A percentile compares a stretch with the other conserved stretches of the same genome.
phyloP scores from a whole-genome alignment of 2,888 invertebrate genomes.

The Epinotia ramella region DNA sequence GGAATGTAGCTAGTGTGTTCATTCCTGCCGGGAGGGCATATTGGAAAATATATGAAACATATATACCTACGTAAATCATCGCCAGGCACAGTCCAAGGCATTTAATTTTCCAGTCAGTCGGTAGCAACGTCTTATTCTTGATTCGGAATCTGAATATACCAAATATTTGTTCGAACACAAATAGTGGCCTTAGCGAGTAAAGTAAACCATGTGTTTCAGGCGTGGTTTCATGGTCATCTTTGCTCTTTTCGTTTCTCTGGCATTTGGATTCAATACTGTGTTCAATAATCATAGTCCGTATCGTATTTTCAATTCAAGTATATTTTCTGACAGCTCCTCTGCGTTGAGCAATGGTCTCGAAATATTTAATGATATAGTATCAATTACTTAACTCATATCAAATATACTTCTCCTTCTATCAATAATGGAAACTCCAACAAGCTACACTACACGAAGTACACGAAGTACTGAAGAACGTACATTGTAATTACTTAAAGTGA shows the following conservation, averaged over 20 bases:
- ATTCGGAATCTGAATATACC: slow-evolving; percentile 45
- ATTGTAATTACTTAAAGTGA: background rate
- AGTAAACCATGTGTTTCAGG: background rate
- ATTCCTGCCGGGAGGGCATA: background rate
- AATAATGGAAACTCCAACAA: background rate
- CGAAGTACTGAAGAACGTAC: background rate
- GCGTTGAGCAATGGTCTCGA: background rate
- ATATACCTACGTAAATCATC: background rate
- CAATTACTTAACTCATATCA: background rate
- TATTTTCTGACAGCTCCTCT: background rate
- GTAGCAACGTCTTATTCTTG: slow-evolving; percentile 8
- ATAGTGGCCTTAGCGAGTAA: slow-evolving; percentile 20
- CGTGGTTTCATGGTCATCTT: background rate
- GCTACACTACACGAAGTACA: background rate
- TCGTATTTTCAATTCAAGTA: background rate
- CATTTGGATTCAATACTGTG: slow-evolving; percentile 1
- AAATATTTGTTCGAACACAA: slow-evolving; percentile 31
- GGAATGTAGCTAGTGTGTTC: background rate
- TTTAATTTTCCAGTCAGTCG: slow-evolving; percentile 32
- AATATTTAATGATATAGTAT: background rate
- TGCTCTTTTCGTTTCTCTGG: background rate
- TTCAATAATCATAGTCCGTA: background rate
- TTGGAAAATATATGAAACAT: background rate
- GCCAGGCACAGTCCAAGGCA: slow-evolving; percentile 15
- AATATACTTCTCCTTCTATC: background rate